A percentile compares a stretch with the other conserved stretches of the same genome.
phyloP scores from a whole-genome alignment of 2,797 vertebrate genomes.

The Aselliscus stoliczkanus region DNA sequence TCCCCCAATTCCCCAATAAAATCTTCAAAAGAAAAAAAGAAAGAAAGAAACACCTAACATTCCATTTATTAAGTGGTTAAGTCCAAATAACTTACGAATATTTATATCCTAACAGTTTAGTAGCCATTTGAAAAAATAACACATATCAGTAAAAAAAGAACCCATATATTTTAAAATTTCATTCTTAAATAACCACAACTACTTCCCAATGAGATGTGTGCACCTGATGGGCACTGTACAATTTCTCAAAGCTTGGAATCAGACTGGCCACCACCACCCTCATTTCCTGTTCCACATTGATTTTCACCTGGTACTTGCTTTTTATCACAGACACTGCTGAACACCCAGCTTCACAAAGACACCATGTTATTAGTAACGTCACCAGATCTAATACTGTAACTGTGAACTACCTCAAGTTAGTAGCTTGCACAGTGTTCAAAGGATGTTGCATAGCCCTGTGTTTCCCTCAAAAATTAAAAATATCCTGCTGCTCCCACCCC shows the following conservation, averaged over 20 bases:
- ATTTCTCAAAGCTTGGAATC: not conserved
- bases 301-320: not conserved
- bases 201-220: not conserved
- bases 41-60: slow-evolving; percentile 8
- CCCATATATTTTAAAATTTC: not conserved
- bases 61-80: not conserved
- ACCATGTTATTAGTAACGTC: not conserved
- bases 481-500: not conserved
- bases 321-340: not conserved
- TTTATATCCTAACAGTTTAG: slow-evolving; percentile 25
- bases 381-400: not conserved
- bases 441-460: not conserved
- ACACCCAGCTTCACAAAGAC: not conserved
- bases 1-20: no score
- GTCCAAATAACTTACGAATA: not conserved
- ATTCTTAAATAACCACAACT: not conserved
- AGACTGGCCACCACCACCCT: not conserved
- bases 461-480: slow-evolving; percentile 10
- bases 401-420: not conserved
- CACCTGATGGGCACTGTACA: not conserved
- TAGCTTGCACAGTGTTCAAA: not conserved
- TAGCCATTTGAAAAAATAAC: not conserved
- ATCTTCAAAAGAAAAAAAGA: no score
- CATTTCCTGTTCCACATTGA: not conserved
- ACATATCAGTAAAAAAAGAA: not conserved